These are phyloP conservation scores for Drosophila seclusa DNA, from an alignment of 2,888 invertebrate genomes.

Conservation along the genomic window DNA sequence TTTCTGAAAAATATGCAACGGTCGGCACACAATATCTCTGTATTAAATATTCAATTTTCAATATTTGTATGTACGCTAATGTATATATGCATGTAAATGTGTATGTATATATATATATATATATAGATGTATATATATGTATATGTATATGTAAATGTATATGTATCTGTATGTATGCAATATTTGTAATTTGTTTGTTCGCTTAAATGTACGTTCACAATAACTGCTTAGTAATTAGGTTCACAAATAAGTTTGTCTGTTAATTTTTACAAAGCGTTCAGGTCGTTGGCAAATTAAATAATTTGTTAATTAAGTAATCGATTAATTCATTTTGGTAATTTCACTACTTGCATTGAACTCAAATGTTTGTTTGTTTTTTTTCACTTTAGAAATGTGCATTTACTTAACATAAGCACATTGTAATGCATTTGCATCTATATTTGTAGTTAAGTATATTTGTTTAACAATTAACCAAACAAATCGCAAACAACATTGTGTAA, in stretches of 20 bases:
- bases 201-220: constrained; percentile 74
- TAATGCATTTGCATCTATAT: constrained; percentile 11
- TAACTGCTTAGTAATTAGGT: constrained; percentile 71
- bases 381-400: constrained; percentile 57
- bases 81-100: constrained; percentile 44
- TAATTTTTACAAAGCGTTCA: constrained; percentile 69
- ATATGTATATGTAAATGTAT: constrained; percentile 31
- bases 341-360: constrained; percentile 52
- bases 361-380: constrained; percentile 16
- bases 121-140: constrained; percentile 47
- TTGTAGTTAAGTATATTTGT: constrained; percentile 41
- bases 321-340: constrained; percentile 44
- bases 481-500: constrained; percentile 71
- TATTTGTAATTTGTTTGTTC: constrained; percentile 61
- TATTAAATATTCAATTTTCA: constrained; percentile 41
- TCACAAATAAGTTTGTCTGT: constrained; percentile 61
- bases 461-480: constrained; percentile 75
- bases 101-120: constrained; percentile 23
- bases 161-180: constrained; percentile 40
- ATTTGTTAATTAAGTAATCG: constrained; percentile 5
- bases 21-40: constrained; percentile 22
- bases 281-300: constrained; percentile 70
- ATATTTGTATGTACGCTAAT: constrained; percentile 45
- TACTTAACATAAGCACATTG: constrained; percentile 44
- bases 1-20: constrained; percentile 42